Percentiles rank a stretch among this genome's conserved stretches.
Conservation (phyloP, 2,797 vertebrate genomes). For the Anomalospiza imberbis region DNA sequence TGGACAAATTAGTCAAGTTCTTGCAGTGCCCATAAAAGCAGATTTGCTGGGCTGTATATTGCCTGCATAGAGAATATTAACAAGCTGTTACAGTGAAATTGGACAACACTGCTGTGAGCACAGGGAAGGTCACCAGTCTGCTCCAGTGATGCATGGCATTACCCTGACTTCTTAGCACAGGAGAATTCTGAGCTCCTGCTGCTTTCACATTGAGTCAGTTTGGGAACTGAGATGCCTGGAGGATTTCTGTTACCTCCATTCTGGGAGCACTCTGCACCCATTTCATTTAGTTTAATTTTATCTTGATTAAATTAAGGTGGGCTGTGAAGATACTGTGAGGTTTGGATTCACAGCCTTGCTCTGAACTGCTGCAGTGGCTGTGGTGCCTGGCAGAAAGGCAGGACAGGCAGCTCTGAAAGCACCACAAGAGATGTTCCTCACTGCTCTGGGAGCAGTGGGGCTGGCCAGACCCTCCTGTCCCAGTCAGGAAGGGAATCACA, state of each 20-base stretch:
- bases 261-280: background rate
- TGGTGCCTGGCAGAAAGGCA: background rate
- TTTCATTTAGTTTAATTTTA: background rate
- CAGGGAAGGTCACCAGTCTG: background rate
- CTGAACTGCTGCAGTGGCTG: background rate
- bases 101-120: background rate
- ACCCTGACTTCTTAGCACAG: background rate
- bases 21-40: background rate
- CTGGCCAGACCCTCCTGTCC: background rate
- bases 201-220: background rate
- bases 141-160: background rate
- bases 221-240: background rate
- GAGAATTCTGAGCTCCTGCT: background rate
- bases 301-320: background rate
- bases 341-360: rapidly evolving
- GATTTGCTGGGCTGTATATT: background rate
- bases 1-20: background rate
- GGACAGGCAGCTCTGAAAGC: background rate
- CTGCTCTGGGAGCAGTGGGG: background rate
- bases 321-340: background rate
- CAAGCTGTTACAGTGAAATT: background rate
- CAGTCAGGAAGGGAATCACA: background rate
- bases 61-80: background rate
- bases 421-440: background rate
- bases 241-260: background rate